Percentiles rank a stretch among this genome's conserved stretches.
Evolutionary conservation across 1,140 invertebrate genomes (phyloP).

Genomic region (Trichoplusia ni): DNA sequence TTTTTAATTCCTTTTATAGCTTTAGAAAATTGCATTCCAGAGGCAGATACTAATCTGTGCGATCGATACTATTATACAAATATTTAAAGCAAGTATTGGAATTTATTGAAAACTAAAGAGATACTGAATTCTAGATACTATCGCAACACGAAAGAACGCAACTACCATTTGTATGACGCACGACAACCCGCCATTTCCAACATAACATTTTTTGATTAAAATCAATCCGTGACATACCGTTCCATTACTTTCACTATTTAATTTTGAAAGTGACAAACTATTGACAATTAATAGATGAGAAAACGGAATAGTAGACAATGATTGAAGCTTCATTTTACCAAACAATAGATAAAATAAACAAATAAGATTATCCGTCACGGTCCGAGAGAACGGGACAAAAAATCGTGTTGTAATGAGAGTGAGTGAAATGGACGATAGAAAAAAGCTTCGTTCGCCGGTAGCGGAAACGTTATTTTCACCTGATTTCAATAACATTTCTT

Average conservation of each 20-base stretch:
- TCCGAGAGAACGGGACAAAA: not conserved
- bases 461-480: constrained; percentile 29
- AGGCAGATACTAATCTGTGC: no score
- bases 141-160: constrained; percentile 16
- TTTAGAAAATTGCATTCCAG: no score
- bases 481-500: constrained; percentile 35
- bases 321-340: constrained; percentile 19
- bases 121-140: constrained; percentile 27
- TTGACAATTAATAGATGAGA: constrained; percentile 24
- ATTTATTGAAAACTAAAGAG: constrained; percentile 23
- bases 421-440: constrained; percentile 3
- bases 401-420: not conserved
- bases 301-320: constrained; percentile 17
- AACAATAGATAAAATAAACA: constrained; percentile 24
- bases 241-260: constrained; percentile 19
- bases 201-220: constrained; percentile 25
- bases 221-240: constrained; percentile 31
- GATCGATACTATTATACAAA: no score
- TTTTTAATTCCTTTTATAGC: no score
- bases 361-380: constrained; percentile 18
- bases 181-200: constrained; percentile 18
- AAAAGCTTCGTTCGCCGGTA: not conserved
- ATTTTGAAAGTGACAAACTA: constrained; percentile 30
- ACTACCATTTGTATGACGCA: constrained; percentile 22
- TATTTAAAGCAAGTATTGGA: not conserved